Conservation (phyloP, 2,113 vertebrate genomes). For the Bettongia penicillata region DNA sequence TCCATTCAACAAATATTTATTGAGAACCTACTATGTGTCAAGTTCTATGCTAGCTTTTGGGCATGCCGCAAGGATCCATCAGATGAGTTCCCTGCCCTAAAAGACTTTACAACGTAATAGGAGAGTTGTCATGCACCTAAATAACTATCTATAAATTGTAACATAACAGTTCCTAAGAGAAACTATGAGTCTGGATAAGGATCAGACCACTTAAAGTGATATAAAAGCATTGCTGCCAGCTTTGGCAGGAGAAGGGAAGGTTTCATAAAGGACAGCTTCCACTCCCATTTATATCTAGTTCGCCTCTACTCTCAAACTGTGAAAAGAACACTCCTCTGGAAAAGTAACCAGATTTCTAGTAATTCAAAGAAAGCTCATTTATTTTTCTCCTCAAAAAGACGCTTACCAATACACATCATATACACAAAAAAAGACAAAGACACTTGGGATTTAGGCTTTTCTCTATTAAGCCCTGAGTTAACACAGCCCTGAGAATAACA, state of each 20-base stretch:
- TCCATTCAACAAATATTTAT: neutral
- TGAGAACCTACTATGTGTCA: neutral
- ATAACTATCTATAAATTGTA: neutral
- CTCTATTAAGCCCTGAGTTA: constrained; percentile 30
- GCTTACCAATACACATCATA: constrained; percentile 36
- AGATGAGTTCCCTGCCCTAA: neutral
- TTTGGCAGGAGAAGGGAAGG: neutral
- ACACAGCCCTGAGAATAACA: neutral
- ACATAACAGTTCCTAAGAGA: neutral
- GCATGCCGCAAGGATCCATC: neutral
- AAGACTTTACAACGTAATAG: neutral
- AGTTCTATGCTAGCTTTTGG: neutral
- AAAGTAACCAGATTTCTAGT: neutral
- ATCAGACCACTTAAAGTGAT: neutral
- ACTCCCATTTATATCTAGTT: neutral
- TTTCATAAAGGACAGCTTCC: neutral
- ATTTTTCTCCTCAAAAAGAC: constrained; percentile 51
- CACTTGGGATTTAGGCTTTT: neutral
- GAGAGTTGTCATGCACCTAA: neutral
- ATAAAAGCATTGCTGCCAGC: neutral
- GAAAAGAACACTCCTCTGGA: neutral
- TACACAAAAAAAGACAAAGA: neutral
- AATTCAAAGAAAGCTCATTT: constrained; percentile 51
- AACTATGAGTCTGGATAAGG: neutral
- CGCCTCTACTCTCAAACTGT: neutral